A percentile compares a stretch with the other conserved stretches of the same genome.
phyloP scores from a whole-genome alignment of 2,888 invertebrate genomes.

The Diaperis boleti region DNA sequence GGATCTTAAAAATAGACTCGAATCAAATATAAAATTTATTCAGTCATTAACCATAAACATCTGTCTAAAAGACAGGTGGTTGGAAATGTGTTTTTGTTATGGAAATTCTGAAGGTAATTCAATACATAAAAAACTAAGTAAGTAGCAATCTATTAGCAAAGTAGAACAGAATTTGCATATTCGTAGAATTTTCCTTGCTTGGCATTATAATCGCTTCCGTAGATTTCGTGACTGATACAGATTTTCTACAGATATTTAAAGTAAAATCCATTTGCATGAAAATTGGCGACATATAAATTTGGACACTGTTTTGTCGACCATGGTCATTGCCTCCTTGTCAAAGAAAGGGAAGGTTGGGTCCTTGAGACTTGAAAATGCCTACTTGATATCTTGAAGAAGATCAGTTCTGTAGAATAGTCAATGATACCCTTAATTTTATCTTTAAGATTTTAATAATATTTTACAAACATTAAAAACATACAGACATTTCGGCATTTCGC shows the following conservation, averaged over 20 bases:
- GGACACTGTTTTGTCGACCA: conserved; percentile 2
- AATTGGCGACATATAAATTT: conserved; percentile 31
- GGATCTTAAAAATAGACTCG: conserved; percentile 11
- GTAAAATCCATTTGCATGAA: conserved; percentile 36
- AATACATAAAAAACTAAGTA: conserved; percentile 31
- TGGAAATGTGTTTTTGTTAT: conserved; percentile 26
- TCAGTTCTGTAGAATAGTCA: too few relatives aligned
- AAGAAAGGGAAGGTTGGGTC: too few relatives aligned
- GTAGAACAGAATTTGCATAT: conserved; percentile 43
- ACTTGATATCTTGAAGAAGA: too few relatives aligned
- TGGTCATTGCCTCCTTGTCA: conserved; percentile 21
- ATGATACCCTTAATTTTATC: too few relatives aligned
- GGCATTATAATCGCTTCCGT: conserved; percentile 26
- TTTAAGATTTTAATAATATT: too few relatives aligned
- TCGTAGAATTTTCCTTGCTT: conserved; percentile 33
- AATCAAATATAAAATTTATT: conserved; percentile 15
- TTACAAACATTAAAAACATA: too few relatives aligned
- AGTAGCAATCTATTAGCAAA: conserved; percentile 40
- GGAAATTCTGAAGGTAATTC: conserved; percentile 21
- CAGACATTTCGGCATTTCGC: too few relatives aligned
- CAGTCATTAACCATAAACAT: conserved; percentile 1
- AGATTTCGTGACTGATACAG: conserved; percentile 43
- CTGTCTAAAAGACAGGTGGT: conserved; percentile 13
- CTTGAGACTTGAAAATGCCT: neutral
- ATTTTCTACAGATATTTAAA: conserved; percentile 37